Evolutionary conservation across 2,888 invertebrate species (phyloP).

Genomic region (Cyrtodaria siliqua): DNA sequence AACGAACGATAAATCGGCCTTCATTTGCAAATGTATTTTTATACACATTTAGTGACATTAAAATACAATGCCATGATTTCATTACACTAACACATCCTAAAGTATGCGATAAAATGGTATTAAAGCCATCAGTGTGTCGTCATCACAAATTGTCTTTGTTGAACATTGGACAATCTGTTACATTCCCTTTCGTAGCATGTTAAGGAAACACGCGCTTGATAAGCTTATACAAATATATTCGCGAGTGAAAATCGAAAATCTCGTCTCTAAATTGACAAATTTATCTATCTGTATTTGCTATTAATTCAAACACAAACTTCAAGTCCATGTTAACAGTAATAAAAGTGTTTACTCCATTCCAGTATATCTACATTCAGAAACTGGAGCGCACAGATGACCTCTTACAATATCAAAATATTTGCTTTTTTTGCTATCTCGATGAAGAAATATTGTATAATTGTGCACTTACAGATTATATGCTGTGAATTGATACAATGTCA

Average conservation of each 20-base stretch:
- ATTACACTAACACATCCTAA: too few relatives aligned
- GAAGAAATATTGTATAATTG: neutral
- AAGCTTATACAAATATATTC: conserved; percentile 56
- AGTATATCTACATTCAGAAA: conserved; percentile 32
- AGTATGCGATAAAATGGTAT: too few relatives aligned
- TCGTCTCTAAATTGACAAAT: conserved; percentile 58
- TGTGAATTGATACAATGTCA: too few relatives aligned
- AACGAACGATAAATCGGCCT: too few relatives aligned
- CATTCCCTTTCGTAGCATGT: conserved; percentile 8
- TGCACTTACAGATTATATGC: too few relatives aligned
- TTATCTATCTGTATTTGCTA: conserved; percentile 57
- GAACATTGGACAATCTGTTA: conserved; percentile 18
- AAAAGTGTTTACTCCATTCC: conserved; percentile 48
- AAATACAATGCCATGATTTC: too few relatives aligned
- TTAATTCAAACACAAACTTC: conserved; percentile 40
- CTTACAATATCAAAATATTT: conserved; percentile 54
- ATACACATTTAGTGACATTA: too few relatives aligned
- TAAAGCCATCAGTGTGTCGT: too few relatives aligned
- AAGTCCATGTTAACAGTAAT: conserved; percentile 38
- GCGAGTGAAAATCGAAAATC: conserved; percentile 55
- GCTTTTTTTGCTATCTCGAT: conserved; percentile 20
- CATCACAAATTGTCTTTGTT: too few relatives aligned
- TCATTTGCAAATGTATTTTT: too few relatives aligned
- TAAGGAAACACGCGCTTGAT: conserved; percentile 47
- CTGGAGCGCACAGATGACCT: conserved; percentile 13